These are phyloP conservation scores for Phytoseiulus persimilis DNA, from an alignment of 2,888 invertebrate genomes.

Conservation along the genomic window DNA sequence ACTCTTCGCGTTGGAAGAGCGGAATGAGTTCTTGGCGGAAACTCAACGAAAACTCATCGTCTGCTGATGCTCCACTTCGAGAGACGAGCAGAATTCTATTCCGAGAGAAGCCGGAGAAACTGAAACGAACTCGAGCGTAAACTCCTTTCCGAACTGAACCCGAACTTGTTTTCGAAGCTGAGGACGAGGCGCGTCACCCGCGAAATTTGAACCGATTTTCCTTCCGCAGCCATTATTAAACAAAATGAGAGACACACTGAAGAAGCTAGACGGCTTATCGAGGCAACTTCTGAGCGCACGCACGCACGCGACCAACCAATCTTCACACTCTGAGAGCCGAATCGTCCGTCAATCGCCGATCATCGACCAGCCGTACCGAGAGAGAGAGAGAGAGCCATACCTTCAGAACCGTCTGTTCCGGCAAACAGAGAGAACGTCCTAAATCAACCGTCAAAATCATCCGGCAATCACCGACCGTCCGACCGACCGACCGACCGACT, in stretches of 20 bases:
- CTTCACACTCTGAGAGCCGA: neutral
- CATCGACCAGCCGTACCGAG: neutral
- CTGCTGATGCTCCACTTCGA: no score
- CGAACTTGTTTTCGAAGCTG: neutral
- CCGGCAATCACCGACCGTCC: neutral
- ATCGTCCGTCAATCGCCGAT: neutral
- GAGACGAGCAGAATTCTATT: neutral
- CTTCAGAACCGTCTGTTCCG: neutral
- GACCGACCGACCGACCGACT: no score
- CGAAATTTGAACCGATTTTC: slow-evolving; percentile 36
- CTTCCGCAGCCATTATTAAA: slow-evolving; percentile 36
- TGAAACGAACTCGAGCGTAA: neutral
- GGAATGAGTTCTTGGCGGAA: neutral
- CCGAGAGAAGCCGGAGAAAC: neutral
- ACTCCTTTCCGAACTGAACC: neutral
- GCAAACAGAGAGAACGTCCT: neutral
- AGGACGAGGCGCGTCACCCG: neutral
- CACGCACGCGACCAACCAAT: neutral
- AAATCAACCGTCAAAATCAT: neutral
- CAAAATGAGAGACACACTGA: slow-evolving; percentile 16
- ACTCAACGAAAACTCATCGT: no score
- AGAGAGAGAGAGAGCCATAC: neutral
- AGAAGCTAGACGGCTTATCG: slow-evolving; percentile 5
- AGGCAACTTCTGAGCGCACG: slow-evolving; percentile 5
- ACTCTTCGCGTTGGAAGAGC: neutral